phyloP scores from a whole-genome alignment of 2,888 invertebrate species.

The Elysia crispata region DNA sequence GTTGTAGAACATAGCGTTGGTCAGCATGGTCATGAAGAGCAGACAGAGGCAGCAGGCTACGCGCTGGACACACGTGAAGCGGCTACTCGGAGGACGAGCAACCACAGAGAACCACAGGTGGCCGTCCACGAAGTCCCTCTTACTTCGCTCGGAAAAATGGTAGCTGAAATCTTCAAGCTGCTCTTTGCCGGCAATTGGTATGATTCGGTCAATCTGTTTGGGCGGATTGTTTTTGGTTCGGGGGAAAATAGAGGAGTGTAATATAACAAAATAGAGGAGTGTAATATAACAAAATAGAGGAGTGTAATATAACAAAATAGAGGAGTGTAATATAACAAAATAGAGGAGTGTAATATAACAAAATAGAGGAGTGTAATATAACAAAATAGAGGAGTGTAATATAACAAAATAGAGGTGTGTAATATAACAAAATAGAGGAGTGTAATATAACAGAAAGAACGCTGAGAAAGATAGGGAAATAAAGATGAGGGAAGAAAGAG shows the following conservation, averaged over 20 bases:
- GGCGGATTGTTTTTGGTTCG: not conserved
- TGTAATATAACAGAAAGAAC: not conserved
- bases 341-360: not conserved
- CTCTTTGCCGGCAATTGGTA: conserved; percentile 78
- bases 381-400: not conserved
- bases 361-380: not conserved
- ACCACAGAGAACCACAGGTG: conserved; percentile 80
- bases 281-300: not conserved
- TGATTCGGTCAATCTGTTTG: conserved; percentile 78
- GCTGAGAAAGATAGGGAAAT: not conserved
- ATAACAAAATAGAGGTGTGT: not conserved
- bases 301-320: not conserved
- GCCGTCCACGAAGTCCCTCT: conserved; percentile 78
- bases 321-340: not conserved
- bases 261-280: not conserved
- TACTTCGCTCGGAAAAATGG: conserved; percentile 76
- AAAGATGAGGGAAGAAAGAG: not conserved
- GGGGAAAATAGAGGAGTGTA: not conserved
- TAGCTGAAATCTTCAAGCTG: conserved; percentile 78
- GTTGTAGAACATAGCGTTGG: conserved; percentile 80
- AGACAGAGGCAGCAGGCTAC: conserved; percentile 79
- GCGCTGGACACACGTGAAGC: conserved; percentile 78
- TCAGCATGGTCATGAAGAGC: conserved; percentile 79
- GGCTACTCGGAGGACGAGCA: conserved; percentile 78
- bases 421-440: not conserved